phyloP scores from a whole-genome alignment of 2,888 invertebrate species.

The Limulus polyphemus region DNA sequence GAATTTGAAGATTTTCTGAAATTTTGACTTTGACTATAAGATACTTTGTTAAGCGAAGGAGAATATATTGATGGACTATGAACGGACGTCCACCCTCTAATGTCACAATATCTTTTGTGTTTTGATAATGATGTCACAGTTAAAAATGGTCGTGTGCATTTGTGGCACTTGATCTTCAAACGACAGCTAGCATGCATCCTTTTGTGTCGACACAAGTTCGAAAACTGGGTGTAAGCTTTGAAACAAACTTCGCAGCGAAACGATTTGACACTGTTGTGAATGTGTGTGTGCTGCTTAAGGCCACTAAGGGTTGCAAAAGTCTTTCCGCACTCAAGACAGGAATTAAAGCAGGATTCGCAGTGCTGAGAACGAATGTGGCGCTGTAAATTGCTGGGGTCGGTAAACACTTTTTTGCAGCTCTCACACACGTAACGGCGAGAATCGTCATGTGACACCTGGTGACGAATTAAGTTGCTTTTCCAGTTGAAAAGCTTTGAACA shows the following conservation, averaged over 20 bases:
- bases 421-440: conserved; percentile 82
- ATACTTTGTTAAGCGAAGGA: no score
- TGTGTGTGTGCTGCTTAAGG: conserved; percentile 96
- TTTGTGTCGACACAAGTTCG: conserved; percentile 97
- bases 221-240: conserved; percentile 98
- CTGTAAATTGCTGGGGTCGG: conserved; percentile 91
- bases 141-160: conserved; percentile 85
- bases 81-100: conserved; percentile 39
- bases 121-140: conserved; percentile 84
- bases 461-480: conserved; percentile 64
- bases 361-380: conserved; percentile 91
- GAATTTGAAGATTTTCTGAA: no score
- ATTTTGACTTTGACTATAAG: no score
- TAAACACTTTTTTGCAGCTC: conserved; percentile 71
- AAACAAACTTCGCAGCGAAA: conserved; percentile 78
- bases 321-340: conserved; percentile 96
- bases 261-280: conserved; percentile 95
- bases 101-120: conserved; percentile 89
- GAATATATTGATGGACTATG: background rate
- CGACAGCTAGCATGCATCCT: conserved; percentile 96
- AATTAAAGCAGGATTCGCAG: conserved; percentile 90
- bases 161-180: conserved; percentile 81
- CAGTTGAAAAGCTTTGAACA: conserved; percentile 72
- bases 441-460: conserved; percentile 58
- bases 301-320: conserved; percentile 96